Conservation (phyloP, 1,140 invertebrate species). For the Latrodectus geometricus region DNA sequence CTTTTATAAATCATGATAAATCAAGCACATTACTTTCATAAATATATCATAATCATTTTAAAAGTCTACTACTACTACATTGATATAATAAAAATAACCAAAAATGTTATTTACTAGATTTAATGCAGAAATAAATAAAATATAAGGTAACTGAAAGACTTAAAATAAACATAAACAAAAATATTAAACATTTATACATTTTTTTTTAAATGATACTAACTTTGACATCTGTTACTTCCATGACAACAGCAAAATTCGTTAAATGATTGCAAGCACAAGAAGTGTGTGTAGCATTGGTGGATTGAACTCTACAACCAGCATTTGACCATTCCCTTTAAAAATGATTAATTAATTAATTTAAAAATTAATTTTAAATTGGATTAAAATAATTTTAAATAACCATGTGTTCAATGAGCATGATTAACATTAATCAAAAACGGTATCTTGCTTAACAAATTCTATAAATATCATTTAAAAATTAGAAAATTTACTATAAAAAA, state of each 20-base stretch:
- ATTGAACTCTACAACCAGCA: slow-evolving; percentile 86
- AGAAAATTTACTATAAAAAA: no score
- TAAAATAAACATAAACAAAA: no score
- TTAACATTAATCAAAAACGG: no score
- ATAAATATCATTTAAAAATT: no score
- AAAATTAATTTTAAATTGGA: slow-evolving; percentile 7
- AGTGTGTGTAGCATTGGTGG: slow-evolving; percentile 88
- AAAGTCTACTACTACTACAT: no score
- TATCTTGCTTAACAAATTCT: no score
- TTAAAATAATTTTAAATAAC: not conserved
- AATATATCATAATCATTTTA: no score
- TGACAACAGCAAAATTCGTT: slow-evolving; percentile 95
- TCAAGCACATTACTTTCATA: no score
- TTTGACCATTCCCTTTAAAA: slow-evolving; percentile 82
- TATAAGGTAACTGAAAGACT: no score
- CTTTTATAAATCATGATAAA: no score
- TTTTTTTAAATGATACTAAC: slow-evolving; percentile 10
- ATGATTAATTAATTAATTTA: not conserved
- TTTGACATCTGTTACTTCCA: slow-evolving; percentile 72
- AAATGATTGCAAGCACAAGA: slow-evolving; percentile 93
- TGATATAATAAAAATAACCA: not conserved
- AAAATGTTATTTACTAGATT: not conserved
- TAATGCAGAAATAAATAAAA: no score
- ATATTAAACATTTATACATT: no score
- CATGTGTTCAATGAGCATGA: not conserved